Conservation (phyloP, 2,797 vertebrate species). For the Acipenser oxyrinchus region DNA sequence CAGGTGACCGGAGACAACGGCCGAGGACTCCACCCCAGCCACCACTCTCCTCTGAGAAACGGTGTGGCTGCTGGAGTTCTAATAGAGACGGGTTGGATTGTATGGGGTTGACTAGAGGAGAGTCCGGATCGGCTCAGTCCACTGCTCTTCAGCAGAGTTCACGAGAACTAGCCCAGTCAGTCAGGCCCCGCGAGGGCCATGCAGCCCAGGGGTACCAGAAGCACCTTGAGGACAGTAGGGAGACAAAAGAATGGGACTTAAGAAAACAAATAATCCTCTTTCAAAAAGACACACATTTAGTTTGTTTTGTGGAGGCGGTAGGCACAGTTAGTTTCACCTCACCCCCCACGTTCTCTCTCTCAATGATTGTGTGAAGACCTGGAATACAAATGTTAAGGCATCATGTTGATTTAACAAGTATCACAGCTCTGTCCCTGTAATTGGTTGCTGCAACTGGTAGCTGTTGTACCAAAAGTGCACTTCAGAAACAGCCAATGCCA, state of each 20-base stretch:
- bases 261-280: background rate
- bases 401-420: background rate
- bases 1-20: conserved; percentile 20
- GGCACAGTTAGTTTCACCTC: background rate
- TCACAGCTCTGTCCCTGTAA: background rate
- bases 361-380: background rate
- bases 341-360: background rate
- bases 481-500: background rate
- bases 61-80: no score
- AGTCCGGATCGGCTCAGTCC: conserved; percentile 44
- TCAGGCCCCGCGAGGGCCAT: background rate
- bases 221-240: no score
- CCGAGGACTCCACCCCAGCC: conserved; percentile 23
- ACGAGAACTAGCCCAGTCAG: conserved; percentile 14
- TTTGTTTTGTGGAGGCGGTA: background rate
- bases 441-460: background rate
- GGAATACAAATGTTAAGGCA: background rate
- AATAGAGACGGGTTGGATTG: background rate
- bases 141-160: conserved; percentile 40
- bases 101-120: conserved; percentile 33
- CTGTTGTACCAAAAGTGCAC: conserved; percentile 3
- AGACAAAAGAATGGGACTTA: background rate
- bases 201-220: background rate
- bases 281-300: background rate
- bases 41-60: no score